Conservation (phyloP, 2,113 vertebrate genomes). For the Trematomus loennbergii region DNA sequence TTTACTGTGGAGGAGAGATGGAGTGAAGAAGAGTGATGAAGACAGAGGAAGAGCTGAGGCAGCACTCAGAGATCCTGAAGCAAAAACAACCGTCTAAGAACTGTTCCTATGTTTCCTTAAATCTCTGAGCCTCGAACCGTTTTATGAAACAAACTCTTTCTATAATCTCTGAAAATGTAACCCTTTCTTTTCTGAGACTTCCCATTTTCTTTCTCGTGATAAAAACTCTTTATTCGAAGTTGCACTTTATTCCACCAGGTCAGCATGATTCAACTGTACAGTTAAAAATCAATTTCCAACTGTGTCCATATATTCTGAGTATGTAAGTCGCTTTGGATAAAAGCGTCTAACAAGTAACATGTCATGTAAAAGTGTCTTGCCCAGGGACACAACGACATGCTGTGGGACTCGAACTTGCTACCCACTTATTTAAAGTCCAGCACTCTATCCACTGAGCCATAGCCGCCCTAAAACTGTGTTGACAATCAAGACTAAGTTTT, state of each 20-base stretch:
- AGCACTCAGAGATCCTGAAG: conserved; percentile 32
- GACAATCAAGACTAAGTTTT: too few species aligned
- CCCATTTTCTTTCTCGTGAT: not conserved
- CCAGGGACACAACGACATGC: too few species aligned
- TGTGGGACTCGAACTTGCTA: too few species aligned
- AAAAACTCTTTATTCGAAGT: not conserved
- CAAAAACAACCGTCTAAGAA: conserved; percentile 7
- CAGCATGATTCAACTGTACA: not conserved
- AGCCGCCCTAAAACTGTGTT: too few species aligned
- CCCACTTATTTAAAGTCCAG: too few species aligned
- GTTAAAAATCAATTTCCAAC: conserved; percentile 7
- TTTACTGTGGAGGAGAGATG: conserved; percentile 15
- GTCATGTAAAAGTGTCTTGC: too few species aligned
- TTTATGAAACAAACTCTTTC: not conserved
- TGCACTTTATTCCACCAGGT: not conserved
- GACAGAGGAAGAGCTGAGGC: conserved; percentile 23
- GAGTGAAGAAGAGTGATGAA: conserved; percentile 13
- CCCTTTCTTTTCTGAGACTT: not conserved
- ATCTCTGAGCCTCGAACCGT: not conserved
- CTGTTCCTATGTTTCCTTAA: not conserved
- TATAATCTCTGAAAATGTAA: not conserved
- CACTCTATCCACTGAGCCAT: too few species aligned
- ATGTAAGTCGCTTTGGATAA: too few species aligned
- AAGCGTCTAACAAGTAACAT: too few species aligned
- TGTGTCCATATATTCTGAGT: too few species aligned